A percentile compares a stretch with the other conserved stretches of the same genome.
Evolutionary conservation across 2,797 vertebrate genomes (phyloP).

Genomic region (Danio aesculapii): DNA sequence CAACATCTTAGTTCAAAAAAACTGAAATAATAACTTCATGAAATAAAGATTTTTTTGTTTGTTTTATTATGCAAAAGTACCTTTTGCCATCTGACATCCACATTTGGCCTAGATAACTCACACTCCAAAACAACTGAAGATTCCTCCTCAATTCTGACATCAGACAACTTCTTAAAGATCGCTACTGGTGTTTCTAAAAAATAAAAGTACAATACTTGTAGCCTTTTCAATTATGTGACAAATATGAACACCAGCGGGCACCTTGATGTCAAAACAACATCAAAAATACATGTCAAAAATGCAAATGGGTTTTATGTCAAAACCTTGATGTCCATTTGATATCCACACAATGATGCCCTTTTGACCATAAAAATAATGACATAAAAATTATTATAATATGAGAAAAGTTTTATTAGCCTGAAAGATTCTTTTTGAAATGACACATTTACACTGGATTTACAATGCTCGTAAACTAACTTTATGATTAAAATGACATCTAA

Average conservation of each 20-base stretch:
- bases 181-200: slow-evolving; percentile 88
- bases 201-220: neutral
- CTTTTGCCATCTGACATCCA: slow-evolving; percentile 91
- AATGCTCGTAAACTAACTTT: too few relatives aligned
- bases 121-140: slow-evolving; percentile 87
- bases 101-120: slow-evolving; percentile 88
- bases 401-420: too few relatives aligned
- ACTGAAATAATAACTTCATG: neutral
- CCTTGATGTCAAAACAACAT: too few relatives aligned
- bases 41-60: neutral
- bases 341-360: too few relatives aligned
- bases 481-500: too few relatives aligned
- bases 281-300: too few relatives aligned
- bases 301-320: too few relatives aligned
- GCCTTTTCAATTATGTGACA: neutral
- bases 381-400: too few relatives aligned
- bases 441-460: too few relatives aligned
- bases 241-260: neutral
- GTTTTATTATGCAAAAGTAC: slow-evolving; percentile 69
- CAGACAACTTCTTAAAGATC: slow-evolving; percentile 79
- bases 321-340: too few relatives aligned
- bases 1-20: neutral
- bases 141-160: slow-evolving; percentile 85
- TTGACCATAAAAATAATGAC: too few relatives aligned
- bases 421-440: too few relatives aligned